phyloP scores from a whole-genome alignment of 2,797 vertebrate genomes.

The Pipistrellus kuhlii region DNA sequence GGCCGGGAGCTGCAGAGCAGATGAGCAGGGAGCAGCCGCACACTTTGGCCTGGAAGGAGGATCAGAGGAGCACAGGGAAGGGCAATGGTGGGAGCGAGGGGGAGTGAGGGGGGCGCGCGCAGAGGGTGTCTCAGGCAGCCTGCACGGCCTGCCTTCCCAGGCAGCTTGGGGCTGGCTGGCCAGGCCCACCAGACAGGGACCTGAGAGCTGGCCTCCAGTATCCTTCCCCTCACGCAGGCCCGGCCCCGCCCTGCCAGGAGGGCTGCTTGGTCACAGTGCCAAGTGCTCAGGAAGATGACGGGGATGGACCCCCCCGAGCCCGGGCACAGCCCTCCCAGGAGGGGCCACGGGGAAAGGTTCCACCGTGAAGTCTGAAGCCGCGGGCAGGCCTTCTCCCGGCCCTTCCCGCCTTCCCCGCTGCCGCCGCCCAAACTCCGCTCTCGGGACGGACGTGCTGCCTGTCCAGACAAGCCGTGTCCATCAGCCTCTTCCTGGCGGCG shows the following conservation, averaged over 20 bases:
- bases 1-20: background rate
- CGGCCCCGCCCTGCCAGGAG: background rate
- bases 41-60: slow-evolving; percentile 77
- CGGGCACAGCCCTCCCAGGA: background rate
- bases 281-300: background rate
- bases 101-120: background rate
- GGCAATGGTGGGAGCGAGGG: background rate
- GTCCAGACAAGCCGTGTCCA: too few species aligned
- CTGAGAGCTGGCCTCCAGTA: background rate
- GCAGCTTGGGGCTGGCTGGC: background rate
- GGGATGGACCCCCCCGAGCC: background rate
- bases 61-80: background rate
- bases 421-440: background rate
- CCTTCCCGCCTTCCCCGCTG: background rate
- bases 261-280: background rate
- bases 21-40: slow-evolving; percentile 12
- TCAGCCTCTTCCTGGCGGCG: background rate
- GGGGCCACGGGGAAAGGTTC: background rate
- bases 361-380: background rate
- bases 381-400: background rate
- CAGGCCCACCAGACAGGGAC: background rate
- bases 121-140: background rate
- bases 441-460: background rate
- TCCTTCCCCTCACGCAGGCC: background rate
- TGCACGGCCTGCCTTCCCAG: background rate